Base-by-base conservation (phyloP, 1,140 invertebrate genomes). In the Tetramorium alpestre region DNA sequence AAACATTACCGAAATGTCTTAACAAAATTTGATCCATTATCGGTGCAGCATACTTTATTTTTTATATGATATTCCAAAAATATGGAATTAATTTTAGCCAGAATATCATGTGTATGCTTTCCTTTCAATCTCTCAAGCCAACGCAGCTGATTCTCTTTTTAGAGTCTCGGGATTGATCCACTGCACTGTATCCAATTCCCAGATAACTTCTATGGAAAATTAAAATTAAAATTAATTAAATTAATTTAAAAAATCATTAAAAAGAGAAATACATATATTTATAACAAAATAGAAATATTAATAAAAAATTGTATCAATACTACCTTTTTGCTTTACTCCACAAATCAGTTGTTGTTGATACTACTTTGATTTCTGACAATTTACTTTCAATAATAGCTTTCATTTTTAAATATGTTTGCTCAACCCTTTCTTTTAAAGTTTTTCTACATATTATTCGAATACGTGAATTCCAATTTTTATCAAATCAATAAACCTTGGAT, bases 11-110 rank as follows among this genome's bases (percentile, higher is more conserved):
- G 41, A 77, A 77, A 77, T 16, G 75, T 56, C 16, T 77, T 76
- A 58, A 76, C 72, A 25, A 76, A 75, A 2, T 58, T 75, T 4
- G 72, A 58, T 0, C 72, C 72, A 33, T 62, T 77, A n/a, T 77
- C 75, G 10, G 75, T 7, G 10, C 41, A 47, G 1, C 41, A 77
- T 5, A 62, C 11, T 22, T 77, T 77, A 25, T 77, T 77, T 4
- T 77, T 56, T 7, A 77, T 58, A n/a, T 76, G 54, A 8, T 76
- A 76, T 28, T 76, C 16, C 7, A 60, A 11, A 44, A 25, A 60
- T 2, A 76, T 7, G 0, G 38, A 60, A 60, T 76, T 16, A 76
- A 76, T 54, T 18, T 18, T 44, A 4, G 54, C 73, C 16, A 76
- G 44, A 76, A 60, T 18, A 54, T 72, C 69, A 72, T 11, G 60